phyloP scores from a whole-genome alignment of 2,888 invertebrate species.

The Limnephilus auricula region DNA sequence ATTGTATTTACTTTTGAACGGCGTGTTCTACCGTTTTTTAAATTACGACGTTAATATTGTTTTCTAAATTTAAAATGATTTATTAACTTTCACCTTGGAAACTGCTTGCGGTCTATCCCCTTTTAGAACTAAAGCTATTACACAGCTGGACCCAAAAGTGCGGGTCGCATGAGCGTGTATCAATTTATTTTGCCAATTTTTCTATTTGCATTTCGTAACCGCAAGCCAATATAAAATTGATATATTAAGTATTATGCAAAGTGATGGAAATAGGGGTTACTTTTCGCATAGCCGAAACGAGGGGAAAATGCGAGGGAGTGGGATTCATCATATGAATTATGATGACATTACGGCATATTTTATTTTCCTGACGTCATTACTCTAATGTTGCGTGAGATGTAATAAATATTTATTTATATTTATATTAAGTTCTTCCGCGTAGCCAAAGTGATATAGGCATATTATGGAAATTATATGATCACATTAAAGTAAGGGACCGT shows the following conservation, averaged over 20 bases:
- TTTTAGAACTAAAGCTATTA: neutral
- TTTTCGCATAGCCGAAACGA: conserved; percentile 2
- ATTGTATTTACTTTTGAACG: no score
- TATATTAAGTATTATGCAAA: conserved; percentile 56
- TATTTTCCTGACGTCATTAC: conserved; percentile 21
- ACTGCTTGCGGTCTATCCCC: neutral
- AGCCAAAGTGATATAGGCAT: neutral
- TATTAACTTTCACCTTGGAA: no score
- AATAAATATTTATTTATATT: conserved; percentile 42
- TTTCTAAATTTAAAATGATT: no score
- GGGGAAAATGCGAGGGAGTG: neutral
- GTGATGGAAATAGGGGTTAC: conserved; percentile 52
- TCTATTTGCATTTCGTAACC: conserved; percentile 52
- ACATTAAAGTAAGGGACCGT: neutral
- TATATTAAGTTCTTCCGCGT: conserved; percentile 20
- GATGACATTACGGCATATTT: conserved; percentile 21
- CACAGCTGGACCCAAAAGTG: neutral
- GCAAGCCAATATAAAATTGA: conserved; percentile 55
- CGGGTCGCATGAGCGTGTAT: conserved; percentile 1
- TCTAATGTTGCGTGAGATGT: conserved; percentile 30
- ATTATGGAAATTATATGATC: neutral
- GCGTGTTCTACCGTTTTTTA: no score
- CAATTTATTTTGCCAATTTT: conserved; percentile 54
- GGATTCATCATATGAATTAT: conserved; percentile 35
- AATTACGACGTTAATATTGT: no score